These are phyloP conservation scores for Orgyia antiqua DNA, from an alignment of 2,888 invertebrate species.

Conservation along the genomic window DNA sequence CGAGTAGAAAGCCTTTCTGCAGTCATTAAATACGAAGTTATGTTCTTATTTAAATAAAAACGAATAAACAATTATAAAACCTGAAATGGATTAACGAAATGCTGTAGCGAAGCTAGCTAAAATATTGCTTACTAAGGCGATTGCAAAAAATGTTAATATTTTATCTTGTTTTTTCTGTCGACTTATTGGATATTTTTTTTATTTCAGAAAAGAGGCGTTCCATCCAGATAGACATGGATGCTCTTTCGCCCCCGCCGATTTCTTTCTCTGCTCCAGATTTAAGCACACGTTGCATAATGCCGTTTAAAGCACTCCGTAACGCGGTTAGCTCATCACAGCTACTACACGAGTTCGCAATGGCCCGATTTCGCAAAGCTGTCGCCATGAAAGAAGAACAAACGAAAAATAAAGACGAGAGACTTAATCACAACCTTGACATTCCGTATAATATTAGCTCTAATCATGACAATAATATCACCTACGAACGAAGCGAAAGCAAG, in stretches of 20 bases:
- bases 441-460: constrained; percentile 41
- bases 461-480: constrained; percentile 16
- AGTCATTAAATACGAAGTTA: no score
- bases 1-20: no score
- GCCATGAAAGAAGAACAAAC: constrained; percentile 84
- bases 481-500: constrained; percentile 22
- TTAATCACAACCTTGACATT: constrained; percentile 50
- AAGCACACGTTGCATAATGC: constrained; percentile 66
- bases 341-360: constrained; percentile 89
- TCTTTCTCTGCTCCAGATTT: constrained; percentile 90
- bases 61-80: no score
- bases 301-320: constrained; percentile 80
- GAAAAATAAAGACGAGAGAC: constrained; percentile 38
- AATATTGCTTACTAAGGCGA: no score
- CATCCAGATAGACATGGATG: constrained; percentile 81
- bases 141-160: no score
- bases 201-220: constrained; percentile 72
- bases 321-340: constrained; percentile 91
- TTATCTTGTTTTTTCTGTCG: no score
- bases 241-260: constrained; percentile 86
- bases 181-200: constrained; percentile 12
- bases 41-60: no score
- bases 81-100: no score
- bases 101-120: no score
- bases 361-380: constrained; percentile 87